Percentiles rank a stretch among this genome's conserved stretches.
These are phyloP conservation scores for Meloidogyne floridensis DNA, from an alignment of 1,140 invertebrate genomes.

Conservation along the genomic window DNA sequence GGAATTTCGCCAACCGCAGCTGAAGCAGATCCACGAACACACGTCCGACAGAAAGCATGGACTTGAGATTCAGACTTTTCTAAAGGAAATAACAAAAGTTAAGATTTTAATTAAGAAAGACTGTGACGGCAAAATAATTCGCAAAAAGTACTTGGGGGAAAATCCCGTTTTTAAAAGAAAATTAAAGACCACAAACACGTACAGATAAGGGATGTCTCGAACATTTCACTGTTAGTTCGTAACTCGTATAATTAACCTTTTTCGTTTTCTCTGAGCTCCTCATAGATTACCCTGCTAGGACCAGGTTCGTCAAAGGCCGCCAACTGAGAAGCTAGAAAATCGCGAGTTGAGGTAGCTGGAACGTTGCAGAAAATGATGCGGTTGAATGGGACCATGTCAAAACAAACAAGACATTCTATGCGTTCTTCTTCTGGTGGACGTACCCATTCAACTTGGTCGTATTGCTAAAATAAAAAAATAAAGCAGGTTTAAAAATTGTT, in stretches of 20 bases:
- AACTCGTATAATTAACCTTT: not conserved
- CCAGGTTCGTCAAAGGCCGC: not conserved
- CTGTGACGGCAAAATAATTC: too few relatives aligned
- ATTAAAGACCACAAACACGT: too few relatives aligned
- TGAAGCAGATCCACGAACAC: constrained; percentile 32
- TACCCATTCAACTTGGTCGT: constrained; percentile 12
- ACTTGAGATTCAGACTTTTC: not conserved
- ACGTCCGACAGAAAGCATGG: constrained; percentile 34
- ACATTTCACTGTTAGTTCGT: too few relatives aligned
- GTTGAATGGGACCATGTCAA: constrained; percentile 15
- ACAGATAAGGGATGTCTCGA: too few relatives aligned
- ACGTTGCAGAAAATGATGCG: constrained; percentile 22
- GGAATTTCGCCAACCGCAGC: constrained; percentile 38
- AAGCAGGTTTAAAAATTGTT: not conserved
- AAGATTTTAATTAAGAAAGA: too few relatives aligned
- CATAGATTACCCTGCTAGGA: not conserved
- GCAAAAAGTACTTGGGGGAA: too few relatives aligned
- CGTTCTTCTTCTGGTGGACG: constrained; percentile 22
- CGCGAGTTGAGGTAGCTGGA: not conserved
- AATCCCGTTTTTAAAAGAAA: too few relatives aligned
- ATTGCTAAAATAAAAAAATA: constrained; percentile 27
- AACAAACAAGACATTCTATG: constrained; percentile 35
- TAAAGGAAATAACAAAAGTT: constrained; percentile 1
- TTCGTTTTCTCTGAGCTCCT: not conserved
- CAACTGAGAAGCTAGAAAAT: not conserved